These are phyloP conservation scores for Pygoscelis antarcticus DNA, from an alignment of 2,113 vertebrate genomes.

Conservation along the genomic window DNA sequence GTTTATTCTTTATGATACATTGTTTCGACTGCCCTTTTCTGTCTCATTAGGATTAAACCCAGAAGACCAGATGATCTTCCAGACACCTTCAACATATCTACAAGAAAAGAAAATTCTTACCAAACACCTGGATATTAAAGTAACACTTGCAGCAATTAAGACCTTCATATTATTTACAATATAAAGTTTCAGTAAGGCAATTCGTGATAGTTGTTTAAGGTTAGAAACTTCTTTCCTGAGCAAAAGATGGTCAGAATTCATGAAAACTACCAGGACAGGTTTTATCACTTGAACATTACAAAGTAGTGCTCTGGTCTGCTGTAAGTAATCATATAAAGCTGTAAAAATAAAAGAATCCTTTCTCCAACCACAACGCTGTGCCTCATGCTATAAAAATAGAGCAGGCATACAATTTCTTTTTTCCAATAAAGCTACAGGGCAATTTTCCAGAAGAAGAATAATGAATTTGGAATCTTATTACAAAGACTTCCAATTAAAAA, in stretches of 20 bases:
- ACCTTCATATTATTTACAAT: background rate
- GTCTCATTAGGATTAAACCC: background rate
- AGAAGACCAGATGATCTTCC: background rate
- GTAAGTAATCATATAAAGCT: constrained; percentile 33
- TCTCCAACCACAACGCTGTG: background rate
- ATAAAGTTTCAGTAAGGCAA: background rate
- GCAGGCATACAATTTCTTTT: background rate
- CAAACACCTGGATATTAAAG: background rate
- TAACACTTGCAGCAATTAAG: background rate
- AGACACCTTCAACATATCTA: background rate
- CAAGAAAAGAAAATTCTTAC: background rate
- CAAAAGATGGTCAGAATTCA: constrained; percentile 14
- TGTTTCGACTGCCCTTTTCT: background rate
- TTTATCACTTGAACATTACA: background rate
- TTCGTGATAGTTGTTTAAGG: background rate
- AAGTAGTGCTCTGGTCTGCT: background rate
- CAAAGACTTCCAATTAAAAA: constrained; percentile 40
- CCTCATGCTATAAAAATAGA: constrained; percentile 44
- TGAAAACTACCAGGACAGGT: background rate
- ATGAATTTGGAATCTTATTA: constrained; percentile 16
- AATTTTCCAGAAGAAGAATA: constrained; percentile 39
- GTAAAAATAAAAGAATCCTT: constrained; percentile 41
- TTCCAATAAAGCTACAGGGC: constrained; percentile 2
- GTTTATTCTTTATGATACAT: background rate
- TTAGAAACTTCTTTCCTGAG: background rate